These are phyloP conservation scores for Gouania willdenowi DNA, from an alignment of 2,797 vertebrate species.

Conservation along the genomic window DNA sequence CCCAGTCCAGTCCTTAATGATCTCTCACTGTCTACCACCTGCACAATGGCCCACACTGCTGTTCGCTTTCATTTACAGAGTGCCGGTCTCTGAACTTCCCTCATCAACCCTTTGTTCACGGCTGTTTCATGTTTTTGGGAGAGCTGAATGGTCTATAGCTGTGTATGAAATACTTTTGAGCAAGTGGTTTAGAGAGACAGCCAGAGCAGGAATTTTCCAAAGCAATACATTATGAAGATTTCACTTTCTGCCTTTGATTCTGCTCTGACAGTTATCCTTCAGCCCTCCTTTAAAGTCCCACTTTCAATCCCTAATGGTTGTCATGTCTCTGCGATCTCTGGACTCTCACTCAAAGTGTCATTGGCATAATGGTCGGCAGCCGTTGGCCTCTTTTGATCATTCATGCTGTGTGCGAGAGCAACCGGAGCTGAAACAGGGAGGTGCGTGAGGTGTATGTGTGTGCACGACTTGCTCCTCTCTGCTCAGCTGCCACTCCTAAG, in stretches of 20 bases:
- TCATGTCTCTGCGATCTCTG: slow-evolving; percentile 82
- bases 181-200: slow-evolving; percentile 54
- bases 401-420: slow-evolving; percentile 71
- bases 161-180: slow-evolving; percentile 74
- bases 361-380: slow-evolving; percentile 84
- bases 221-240: slow-evolving; percentile 82
- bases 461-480: slow-evolving; percentile 43
- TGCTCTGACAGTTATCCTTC: slow-evolving; percentile 82
- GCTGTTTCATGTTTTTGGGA: slow-evolving; percentile 70
- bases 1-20: slow-evolving; percentile 72
- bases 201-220: slow-evolving; percentile 54
- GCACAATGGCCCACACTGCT: slow-evolving; percentile 68
- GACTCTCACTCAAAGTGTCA: slow-evolving; percentile 87
- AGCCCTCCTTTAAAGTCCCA: slow-evolving; percentile 83
- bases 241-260: slow-evolving; percentile 82
- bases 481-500: slow-evolving; percentile 69
- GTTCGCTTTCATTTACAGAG: slow-evolving; percentile 76
- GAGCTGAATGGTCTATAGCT: slow-evolving; percentile 58
- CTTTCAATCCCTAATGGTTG: slow-evolving; percentile 86
- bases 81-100: slow-evolving; percentile 68
- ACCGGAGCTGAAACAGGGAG: slow-evolving; percentile 69
- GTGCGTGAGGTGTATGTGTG: slow-evolving; percentile 50
- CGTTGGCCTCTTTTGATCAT: slow-evolving; percentile 85
- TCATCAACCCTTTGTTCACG: slow-evolving; percentile 67
- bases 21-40: slow-evolving; percentile 68